A percentile compares a stretch with the other conserved stretches of the same genome.
Evolutionary conservation across 2,888 invertebrate species (phyloP).

Genomic region (Leptinotarsa tumamoca): DNA sequence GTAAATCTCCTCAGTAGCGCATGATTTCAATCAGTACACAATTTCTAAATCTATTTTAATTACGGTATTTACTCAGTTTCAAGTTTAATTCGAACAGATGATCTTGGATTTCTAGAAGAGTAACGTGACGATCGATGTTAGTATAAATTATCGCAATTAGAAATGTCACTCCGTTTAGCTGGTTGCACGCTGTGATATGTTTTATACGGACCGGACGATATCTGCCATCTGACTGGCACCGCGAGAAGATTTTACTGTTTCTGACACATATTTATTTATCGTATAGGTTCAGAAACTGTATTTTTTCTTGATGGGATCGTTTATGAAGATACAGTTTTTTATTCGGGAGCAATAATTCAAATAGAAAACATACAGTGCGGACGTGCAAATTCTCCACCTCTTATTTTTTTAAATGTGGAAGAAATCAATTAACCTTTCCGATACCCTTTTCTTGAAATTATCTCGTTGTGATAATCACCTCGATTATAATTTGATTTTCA

Average conservation of each 20-base stretch:
- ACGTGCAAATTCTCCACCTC: no score
- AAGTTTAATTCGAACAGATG: constrained; percentile 26
- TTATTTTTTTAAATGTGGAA: no score
- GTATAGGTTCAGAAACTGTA: background rate
- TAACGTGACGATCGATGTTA: constrained; percentile 12
- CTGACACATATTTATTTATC: background rate
- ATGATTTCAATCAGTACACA: constrained; percentile 19
- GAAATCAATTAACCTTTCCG: no score
- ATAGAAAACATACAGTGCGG: no score
- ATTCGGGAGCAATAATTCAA: no score
- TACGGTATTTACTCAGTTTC: constrained; percentile 20
- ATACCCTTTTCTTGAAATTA: no score
- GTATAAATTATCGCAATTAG: constrained; percentile 8
- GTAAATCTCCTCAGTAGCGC: constrained; percentile 15
- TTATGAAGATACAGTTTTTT: no score
- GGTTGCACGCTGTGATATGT: constrained; percentile 11
- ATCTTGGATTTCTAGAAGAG: constrained; percentile 3
- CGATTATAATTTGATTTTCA: no score
- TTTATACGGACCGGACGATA: background rate
- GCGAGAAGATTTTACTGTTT: background rate
- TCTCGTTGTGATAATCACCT: no score
- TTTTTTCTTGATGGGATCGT: no score
- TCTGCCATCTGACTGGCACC: constrained; percentile 15
- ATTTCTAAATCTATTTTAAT: constrained; percentile 26
- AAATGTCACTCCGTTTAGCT: constrained; percentile 17